Evolutionary conservation across 1,140 invertebrate species (phyloP).

Genomic region (Carcinoscorpius rotundicauda): DNA sequence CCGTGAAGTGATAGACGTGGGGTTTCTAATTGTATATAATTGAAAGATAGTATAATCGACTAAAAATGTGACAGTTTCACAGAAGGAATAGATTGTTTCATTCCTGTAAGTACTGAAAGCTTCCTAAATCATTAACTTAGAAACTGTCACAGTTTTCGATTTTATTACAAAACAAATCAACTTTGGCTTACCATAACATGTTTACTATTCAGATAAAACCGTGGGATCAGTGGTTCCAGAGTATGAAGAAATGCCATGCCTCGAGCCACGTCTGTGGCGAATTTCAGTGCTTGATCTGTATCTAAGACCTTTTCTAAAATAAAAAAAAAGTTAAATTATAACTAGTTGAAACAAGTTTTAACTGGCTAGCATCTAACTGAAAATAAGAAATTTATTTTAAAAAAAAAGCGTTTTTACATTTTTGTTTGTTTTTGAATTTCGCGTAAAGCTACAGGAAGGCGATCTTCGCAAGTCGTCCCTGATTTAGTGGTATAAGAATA

Average conservation of each 20-base stretch:
- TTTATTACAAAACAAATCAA: not conserved
- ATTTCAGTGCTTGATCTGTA: slow-evolving; percentile 75
- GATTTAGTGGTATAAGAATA: too few relatives aligned
- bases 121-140: too few relatives aligned
- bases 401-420: slow-evolving; percentile 73
- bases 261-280: slow-evolving; percentile 85
- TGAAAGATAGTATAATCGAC: too few relatives aligned
- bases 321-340: slow-evolving; percentile 83
- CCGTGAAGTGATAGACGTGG: too few relatives aligned
- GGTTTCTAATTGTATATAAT: too few relatives aligned
- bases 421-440: too few relatives aligned
- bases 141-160: too few relatives aligned
- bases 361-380: slow-evolving; percentile 91
- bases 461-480: too few relatives aligned
- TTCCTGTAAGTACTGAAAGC: too few relatives aligned
- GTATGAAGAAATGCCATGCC: slow-evolving; percentile 96
- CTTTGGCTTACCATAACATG: slow-evolving; percentile 73
- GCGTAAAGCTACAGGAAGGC: too few relatives aligned
- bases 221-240: slow-evolving; percentile 68
- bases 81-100: too few relatives aligned
- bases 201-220: slow-evolving; percentile 84
- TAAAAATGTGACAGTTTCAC: too few relatives aligned
- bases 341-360: slow-evolving; percentile 88
- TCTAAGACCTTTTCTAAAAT: slow-evolving; percentile 91
- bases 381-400: slow-evolving; percentile 92